Base-by-base conservation (phyloP, 1,140 invertebrate species). In the Euwallacea fornicatus region DNA sequence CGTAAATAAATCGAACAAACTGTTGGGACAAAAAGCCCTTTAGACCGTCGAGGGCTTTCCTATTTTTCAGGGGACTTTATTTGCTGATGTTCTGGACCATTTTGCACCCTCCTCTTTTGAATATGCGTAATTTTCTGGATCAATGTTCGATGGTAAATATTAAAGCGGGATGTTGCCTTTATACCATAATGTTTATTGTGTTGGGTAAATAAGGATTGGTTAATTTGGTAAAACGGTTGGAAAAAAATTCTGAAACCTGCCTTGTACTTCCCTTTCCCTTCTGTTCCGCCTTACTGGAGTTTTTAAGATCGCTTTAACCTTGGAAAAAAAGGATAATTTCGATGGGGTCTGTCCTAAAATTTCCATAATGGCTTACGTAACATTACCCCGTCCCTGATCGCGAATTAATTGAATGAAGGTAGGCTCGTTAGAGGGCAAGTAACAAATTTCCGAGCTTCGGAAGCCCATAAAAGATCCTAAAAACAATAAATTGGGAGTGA, bases 401-500 rank as follows among this genome's bases (percentile, higher is more conserved):
- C 50, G 50, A 53, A 53, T 53, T 53, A 53, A 53, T 53, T 53
- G 50, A 53, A 53, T n/a, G 50, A 53, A 53, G 50, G 50, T 53
- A 53, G 50, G 50, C 50, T 53, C 50, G 50, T 53, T 53, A 53
- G 50, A 53, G 21, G 11, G 50, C 50, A 15, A 53, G 50, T 53
- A 53, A 53, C 50, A 53, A 53, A 53, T 53, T 53, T 53, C 11
- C 50, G 21, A 56, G 54, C 11, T 16, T 56, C 54, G 10, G 15
- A n/a, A 56, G 15, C n/a, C 54, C 54, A 56, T 56, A 67, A 72
- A 72, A 62, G 64, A 50, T 58, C 58, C 55, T 62, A 72, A 72
- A 72, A 72, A 72, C 71, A 72, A 72, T 72, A 72, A 72, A 72
- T 72, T 64, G 59, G 44, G 46, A 68, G 71, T 63, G 71, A 72